Conservation (phyloP, 2,888 invertebrate genomes). For the Drosophila cognata region DNA sequence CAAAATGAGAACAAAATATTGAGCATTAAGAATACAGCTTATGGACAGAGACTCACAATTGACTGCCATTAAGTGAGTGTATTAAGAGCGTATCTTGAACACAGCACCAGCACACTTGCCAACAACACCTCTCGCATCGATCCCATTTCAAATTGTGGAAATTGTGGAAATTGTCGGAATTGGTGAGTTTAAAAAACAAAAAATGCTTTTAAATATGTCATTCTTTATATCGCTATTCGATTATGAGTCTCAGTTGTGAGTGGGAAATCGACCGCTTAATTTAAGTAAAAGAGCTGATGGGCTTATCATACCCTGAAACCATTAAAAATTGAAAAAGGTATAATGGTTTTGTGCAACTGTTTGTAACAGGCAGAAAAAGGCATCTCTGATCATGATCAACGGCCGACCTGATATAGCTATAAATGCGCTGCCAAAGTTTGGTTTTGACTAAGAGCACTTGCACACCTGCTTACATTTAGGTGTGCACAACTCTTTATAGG, state of each 20-base stretch:
- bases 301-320: neutral
- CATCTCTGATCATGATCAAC: neutral
- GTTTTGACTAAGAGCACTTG: neutral
- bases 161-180: neutral
- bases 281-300: neutral
- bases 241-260: neutral
- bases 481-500: neutral
- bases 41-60: constrained; percentile 59
- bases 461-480: neutral
- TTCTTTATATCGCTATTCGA: neutral
- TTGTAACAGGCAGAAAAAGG: neutral
- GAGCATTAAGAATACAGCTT: constrained; percentile 35
- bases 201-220: neutral
- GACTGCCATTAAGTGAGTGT: constrained; percentile 66
- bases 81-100: constrained; percentile 49
- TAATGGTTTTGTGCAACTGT: neutral
- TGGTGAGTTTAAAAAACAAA: neutral
- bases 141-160: neutral
- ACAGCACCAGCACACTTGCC: constrained; percentile 1
- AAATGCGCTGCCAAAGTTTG: neutral
- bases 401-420: neutral
- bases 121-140: neutral
- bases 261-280: neutral
- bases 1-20: constrained; percentile 14
- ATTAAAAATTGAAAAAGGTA: neutral